A percentile compares a stretch with the other conserved stretches of the same genome.
These are phyloP conservation scores for Aleiodes leptofemur DNA, from an alignment of 2,888 invertebrate species.

Conservation along the genomic window DNA sequence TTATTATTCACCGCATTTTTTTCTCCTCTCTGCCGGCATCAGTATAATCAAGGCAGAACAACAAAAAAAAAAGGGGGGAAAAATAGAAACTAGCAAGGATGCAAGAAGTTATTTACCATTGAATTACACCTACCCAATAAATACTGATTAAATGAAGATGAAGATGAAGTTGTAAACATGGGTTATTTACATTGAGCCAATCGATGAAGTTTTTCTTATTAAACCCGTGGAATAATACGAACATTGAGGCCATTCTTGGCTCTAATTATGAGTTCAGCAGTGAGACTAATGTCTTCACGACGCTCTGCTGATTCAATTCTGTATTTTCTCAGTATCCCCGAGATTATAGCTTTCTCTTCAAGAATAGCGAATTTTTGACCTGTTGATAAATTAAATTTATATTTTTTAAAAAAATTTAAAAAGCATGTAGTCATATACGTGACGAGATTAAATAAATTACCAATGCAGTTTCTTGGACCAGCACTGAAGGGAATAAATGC, in stretches of 20 bases:
- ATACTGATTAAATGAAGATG: no score
- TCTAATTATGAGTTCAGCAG: constrained; percentile 80
- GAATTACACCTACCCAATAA: no score
- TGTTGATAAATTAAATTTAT: constrained; percentile 45
- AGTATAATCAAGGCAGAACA: not conserved
- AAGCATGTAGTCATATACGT: not conserved
- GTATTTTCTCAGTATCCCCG: constrained; percentile 61
- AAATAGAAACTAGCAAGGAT: not conserved
- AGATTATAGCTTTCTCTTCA: constrained; percentile 63
- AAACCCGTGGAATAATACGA: constrained; percentile 57
- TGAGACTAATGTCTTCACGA: constrained; percentile 77
- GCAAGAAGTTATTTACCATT: no score
- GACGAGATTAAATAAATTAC: constrained; percentile 50
- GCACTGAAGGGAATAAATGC: constrained; percentile 83
- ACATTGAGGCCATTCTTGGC: constrained; percentile 79
- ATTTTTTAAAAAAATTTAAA: constrained; percentile 10
- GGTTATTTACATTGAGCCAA: no score
- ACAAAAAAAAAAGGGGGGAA: not conserved
- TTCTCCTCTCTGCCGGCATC: no score
- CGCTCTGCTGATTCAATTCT: constrained; percentile 68
- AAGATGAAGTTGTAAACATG: no score
- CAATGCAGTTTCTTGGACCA: constrained; percentile 82
- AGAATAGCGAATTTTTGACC: constrained; percentile 69
- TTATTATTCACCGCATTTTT: no score
- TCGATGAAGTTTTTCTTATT: not conserved